Evolutionary conservation across 2,113 vertebrate species (phyloP), one percentile per base, ranked within the genome.

Genomic region (Probosciger aterrimus): DNA sequence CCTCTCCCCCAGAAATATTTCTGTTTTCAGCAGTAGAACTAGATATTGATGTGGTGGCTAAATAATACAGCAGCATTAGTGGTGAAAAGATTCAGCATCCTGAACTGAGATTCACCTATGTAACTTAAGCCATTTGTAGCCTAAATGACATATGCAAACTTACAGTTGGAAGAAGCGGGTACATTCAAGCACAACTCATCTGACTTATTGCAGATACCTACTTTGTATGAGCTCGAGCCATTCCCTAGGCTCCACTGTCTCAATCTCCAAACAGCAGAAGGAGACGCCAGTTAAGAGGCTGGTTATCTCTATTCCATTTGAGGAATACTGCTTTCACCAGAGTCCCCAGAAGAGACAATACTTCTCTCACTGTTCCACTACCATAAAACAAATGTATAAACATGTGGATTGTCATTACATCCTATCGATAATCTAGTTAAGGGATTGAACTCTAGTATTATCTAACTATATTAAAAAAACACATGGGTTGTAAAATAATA

Each of bases 61-160:
- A 89, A 65, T 60, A 88, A 62, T 60, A 77, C 20, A 88, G 39
- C 39, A 81, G 50, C 31, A 20, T 68, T 78, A 64, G 17, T 63
- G 41, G 35, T 78, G 73, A 88, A 96, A 93, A 67, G 64, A 90
- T 92, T 81, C 24, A 7, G 19, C 69, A 78, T 55, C 35, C 33
- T 86, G 81, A 91, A 93, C 83, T 89, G 62, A 92, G 65, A 82
- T 86, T 94, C 76, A 68, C 55, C 60, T 88, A 30, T 3, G 12
- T 74, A 88, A 83, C 35, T 68, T 50, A 71, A 75, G 64, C 35
- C 55, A 27, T 75, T 92, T 75, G n/a, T 81, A 77, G 69, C 46
- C 37, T 59, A 78, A 92, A 91, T 49, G 80, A 43, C 77, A 84
- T 47, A 89, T 18, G 23, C 47, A 84, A 83, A 63, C 33, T 63